These are phyloP conservation scores for Augochlorella aurata DNA, from an alignment of 2,888 invertebrate species.

Conservation along the genomic window DNA sequence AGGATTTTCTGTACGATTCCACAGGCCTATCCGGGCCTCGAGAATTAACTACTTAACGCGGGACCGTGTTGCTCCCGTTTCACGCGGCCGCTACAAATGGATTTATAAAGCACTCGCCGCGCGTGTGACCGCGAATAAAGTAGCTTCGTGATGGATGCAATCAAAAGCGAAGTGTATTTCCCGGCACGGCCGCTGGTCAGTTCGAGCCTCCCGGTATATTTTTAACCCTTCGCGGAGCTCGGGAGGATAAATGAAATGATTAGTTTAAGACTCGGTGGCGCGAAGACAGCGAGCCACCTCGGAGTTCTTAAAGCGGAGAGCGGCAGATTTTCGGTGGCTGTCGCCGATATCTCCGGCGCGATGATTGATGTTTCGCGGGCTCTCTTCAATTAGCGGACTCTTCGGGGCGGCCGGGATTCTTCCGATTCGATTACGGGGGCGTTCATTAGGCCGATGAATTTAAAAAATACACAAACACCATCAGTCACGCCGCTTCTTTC, in stretches of 20 bases:
- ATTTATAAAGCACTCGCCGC: neutral
- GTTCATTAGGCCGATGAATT: slow-evolving; percentile 58
- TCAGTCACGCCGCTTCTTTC: slow-evolving; percentile 46
- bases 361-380: slow-evolving; percentile 67
- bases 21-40: slow-evolving; percentile 14
- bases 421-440: slow-evolving; percentile 63
- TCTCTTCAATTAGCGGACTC: slow-evolving; percentile 69
- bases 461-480: slow-evolving; percentile 66
- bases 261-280: neutral
- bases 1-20: slow-evolving; percentile 60
- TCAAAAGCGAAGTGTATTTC: neutral
- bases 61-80: slow-evolving; percentile 16
- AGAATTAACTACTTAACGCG: slow-evolving; percentile 57
- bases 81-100: neutral
- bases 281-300: too few relatives aligned
- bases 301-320: neutral
- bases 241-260: too few relatives aligned
- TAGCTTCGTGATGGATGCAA: neutral
- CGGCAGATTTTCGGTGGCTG: neutral
- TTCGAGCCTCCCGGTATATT: too few relatives aligned
- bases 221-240: too few relatives aligned
- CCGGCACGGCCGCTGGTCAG: neutral
- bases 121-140: slow-evolving; percentile 7
- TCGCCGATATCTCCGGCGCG: slow-evolving; percentile 37
- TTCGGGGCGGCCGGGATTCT: slow-evolving; percentile 37